Conservation (phyloP, 2,888 invertebrate species). For the Pilophorus perplexus region DNA sequence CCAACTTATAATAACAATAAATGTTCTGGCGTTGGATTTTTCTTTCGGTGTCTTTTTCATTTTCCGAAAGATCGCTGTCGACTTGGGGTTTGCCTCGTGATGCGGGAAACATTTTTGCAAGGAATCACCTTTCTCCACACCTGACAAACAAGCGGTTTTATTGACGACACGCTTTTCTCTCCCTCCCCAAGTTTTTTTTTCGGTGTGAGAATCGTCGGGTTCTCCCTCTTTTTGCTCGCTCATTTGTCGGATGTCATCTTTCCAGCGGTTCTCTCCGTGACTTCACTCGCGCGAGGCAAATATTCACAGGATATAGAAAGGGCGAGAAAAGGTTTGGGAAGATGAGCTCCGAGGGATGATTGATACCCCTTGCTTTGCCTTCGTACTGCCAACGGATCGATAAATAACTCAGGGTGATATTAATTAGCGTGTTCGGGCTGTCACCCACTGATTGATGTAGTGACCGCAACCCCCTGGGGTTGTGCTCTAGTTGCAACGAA, state of each 20-base stretch:
- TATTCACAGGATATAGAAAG: neutral
- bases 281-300: conserved; percentile 6
- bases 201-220: neutral
- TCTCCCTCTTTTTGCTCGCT: too few species aligned
- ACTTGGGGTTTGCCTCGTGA: too few species aligned
- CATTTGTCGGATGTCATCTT: conserved; percentile 36
- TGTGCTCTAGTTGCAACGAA: too few species aligned
- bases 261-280: conserved; percentile 6
- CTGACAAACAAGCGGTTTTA: conserved; percentile 26
- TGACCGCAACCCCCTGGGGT: conserved; percentile 8
- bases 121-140: conserved; percentile 24
- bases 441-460: too few species aligned
- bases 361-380: conserved; percentile 17
- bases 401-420: conserved; percentile 35
- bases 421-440: conserved; percentile 37
- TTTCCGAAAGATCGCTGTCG: too few species aligned
- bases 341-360: too few species aligned
- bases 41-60: too few species aligned
- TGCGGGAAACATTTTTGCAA: too few species aligned
- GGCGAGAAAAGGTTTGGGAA: neutral
- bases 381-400: conserved; percentile 33
- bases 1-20: too few species aligned
- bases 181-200: conserved; percentile 5
- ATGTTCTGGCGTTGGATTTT: too few species aligned
- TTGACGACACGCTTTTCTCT: neutral